Evolutionary conservation across 2,113 vertebrate genomes (phyloP).

Genomic region (Phalacrocorax pelagicus): DNA sequence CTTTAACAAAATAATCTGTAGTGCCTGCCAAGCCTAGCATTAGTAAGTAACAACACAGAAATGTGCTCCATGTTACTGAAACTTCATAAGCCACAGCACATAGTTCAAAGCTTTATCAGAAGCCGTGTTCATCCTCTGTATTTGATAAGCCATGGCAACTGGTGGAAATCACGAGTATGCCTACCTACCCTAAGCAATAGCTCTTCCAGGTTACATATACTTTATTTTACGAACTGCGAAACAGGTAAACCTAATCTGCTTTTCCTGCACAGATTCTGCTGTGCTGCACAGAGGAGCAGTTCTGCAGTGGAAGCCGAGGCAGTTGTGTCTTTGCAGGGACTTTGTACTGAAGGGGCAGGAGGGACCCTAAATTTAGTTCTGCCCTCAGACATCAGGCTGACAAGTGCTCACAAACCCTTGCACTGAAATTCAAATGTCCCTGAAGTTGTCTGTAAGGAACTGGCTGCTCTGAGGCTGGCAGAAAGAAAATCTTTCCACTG

Average conservation of each 20-base stretch:
- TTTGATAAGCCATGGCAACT: background rate
- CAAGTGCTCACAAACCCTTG: background rate
- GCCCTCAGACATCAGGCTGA: background rate
- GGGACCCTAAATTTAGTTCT: background rate
- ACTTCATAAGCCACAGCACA: background rate
- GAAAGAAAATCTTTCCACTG: background rate
- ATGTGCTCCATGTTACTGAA: background rate
- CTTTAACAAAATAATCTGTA: background rate
- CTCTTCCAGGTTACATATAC: background rate
- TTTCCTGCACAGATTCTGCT: background rate
- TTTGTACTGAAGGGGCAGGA: background rate
- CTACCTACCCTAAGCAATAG: background rate
- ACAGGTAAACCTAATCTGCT: background rate
- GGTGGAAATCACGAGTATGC: background rate
- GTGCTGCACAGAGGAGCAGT: background rate
- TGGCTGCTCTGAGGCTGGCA: background rate
- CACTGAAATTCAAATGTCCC: background rate
- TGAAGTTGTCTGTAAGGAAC: background rate
- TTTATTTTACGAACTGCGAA: background rate
- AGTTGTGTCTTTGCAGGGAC: background rate
- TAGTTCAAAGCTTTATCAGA: background rate
- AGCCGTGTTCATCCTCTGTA: background rate
- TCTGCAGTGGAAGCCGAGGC: background rate
- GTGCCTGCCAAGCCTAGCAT: background rate
- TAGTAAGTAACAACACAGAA: background rate